phyloP scores from a whole-genome alignment of 1,140 invertebrate species.

The Ostrea edulis region DNA sequence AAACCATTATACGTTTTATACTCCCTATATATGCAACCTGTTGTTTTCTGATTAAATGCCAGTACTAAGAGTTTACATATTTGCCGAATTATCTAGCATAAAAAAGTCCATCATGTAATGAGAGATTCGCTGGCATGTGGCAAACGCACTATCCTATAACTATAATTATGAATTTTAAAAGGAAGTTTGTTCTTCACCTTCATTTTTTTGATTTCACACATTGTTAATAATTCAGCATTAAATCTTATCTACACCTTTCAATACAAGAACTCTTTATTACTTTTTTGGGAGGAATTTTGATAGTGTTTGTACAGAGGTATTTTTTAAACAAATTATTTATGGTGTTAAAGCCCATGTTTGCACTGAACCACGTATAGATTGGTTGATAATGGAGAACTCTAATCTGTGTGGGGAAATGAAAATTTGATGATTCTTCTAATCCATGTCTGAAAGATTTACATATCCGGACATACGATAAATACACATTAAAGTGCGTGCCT shows the following conservation, averaged over 20 bases:
- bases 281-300: background rate
- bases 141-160: background rate
- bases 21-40: background rate
- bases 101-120: background rate
- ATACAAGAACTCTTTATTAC: background rate
- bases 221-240: background rate
- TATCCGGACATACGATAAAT: background rate
- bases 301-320: background rate
- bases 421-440: background rate
- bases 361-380: background rate
- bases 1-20: background rate
- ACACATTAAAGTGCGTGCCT: background rate
- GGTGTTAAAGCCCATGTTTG: background rate
- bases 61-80: background rate
- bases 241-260: slow-evolving; percentile 29
- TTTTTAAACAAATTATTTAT: background rate
- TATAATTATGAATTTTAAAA: slow-evolving; percentile 1
- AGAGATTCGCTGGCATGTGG: slow-evolving; percentile 12
- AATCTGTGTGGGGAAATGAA: background rate
- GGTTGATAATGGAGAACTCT: background rate
- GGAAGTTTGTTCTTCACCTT: background rate
- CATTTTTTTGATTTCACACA: background rate
- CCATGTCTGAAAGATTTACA: too few species aligned
- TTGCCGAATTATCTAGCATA: background rate
- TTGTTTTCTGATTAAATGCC: background rate